phyloP scores from a whole-genome alignment of 2,797 vertebrate genomes.

The Gambusia yucatana region DNA sequence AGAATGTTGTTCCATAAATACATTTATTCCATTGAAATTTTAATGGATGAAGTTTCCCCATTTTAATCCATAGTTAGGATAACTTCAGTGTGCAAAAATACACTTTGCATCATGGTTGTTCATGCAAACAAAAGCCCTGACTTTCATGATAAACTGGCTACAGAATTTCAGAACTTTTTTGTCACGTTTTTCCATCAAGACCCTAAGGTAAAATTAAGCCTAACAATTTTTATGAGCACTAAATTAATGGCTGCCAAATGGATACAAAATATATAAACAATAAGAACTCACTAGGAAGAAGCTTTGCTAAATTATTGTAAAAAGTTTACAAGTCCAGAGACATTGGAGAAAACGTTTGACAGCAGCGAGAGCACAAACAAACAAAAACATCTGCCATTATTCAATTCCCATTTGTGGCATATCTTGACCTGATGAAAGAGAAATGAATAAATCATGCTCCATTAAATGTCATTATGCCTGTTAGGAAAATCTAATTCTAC shows the following conservation, averaged over 20 bases:
- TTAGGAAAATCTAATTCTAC: slow-evolving; percentile 78
- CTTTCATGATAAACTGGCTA: not conserved
- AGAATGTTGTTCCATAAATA: not conserved
- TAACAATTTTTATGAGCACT: slow-evolving; percentile 12
- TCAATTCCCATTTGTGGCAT: slow-evolving; percentile 62
- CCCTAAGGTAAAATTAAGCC: not conserved
- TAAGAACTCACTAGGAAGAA: slow-evolving; percentile 14
- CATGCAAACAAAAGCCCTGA: not conserved
- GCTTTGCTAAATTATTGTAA: slow-evolving; percentile 10
- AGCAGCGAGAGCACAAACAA: slow-evolving; percentile 26
- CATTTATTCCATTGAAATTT: not conserved
- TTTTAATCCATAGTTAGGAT: not conserved
- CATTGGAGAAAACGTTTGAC: slow-evolving; percentile 23
- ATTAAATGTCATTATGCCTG: slow-evolving; percentile 79
- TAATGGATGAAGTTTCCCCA: not conserved
- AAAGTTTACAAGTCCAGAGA: slow-evolving; percentile 16
- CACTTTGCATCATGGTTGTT: not conserved
- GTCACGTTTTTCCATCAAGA: not conserved
- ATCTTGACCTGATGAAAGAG: slow-evolving; percentile 74
- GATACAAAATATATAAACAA: slow-evolving; percentile 40
- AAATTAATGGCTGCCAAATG: slow-evolving; percentile 27
- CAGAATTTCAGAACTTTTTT: not conserved
- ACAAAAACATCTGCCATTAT: slow-evolving; percentile 71
- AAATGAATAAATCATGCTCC: slow-evolving; percentile 79
- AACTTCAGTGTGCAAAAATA: not conserved